Conservation (phyloP, 30 jellyfish, hydroid and myxozoan genomes). For the Catostylus mosaicus region DNA sequence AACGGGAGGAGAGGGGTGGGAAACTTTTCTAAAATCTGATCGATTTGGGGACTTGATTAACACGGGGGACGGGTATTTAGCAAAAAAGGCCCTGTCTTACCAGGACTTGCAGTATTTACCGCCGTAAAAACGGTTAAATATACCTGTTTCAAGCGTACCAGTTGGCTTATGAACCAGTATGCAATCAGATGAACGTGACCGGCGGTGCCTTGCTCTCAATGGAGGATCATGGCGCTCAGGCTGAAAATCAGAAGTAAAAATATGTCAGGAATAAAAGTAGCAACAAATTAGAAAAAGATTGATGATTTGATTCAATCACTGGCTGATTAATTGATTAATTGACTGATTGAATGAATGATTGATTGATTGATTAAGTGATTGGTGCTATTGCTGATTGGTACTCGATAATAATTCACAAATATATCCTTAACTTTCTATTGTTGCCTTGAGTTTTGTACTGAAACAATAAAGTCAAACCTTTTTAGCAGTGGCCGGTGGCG, state of each 20-base stretch:
- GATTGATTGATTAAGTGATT: no score
- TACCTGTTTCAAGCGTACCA: conserved; percentile 85
- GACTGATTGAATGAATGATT: no score
- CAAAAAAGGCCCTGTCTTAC: no score
- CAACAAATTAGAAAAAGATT: background rate
- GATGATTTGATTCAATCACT: background rate
- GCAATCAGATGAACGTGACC: conserved; percentile 96
- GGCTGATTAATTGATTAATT: background rate
- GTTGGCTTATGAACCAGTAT: conserved; percentile 95
- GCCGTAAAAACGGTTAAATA: background rate
- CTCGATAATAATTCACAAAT: no score
- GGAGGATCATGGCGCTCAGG: conserved; percentile 70
- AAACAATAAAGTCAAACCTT: conserved; percentile 20
- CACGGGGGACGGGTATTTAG: no score
- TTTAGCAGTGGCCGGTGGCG: conserved; percentile 88
- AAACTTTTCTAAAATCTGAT: no score
- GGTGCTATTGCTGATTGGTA: no score
- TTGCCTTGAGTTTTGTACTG: background rate
- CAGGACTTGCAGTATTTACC: no score
- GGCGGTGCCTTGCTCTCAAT: conserved; percentile 83
- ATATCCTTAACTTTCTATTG: no score
- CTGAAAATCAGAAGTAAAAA: conserved; percentile 9
- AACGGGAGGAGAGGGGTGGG: no score
- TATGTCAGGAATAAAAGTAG: no score
- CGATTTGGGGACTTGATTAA: no score